Base-by-base conservation (phyloP, 2,113 vertebrate species). In the Meles meles region DNA sequence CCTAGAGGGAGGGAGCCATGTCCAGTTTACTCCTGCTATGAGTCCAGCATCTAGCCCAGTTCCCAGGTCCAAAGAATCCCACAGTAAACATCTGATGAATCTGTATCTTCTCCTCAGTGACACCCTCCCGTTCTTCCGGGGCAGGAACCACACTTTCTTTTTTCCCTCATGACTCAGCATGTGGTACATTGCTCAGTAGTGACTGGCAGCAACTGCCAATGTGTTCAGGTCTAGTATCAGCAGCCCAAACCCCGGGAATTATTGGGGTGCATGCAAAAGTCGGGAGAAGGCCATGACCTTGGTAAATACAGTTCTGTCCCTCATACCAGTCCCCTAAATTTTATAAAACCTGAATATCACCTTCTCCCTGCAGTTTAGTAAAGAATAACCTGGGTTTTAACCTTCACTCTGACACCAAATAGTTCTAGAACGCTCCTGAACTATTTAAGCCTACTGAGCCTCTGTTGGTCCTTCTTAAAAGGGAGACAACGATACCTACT, bases 221-320 rank as follows among this genome's bases (percentile, higher is more conserved):
- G 7, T 2, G 3, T 69, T 83, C 74, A 12, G 6, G 8, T 65
- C 86, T 47, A 77, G 67, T 57, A 17, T 47, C 44, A 65, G 69
- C 85, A 90, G 21, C 37, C 23, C 49, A 47, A 96, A 61, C 12
- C 10, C 84, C 39, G 14, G 39, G 86, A 61, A 27, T 55, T 47
- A 39, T 3, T n/a, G 23, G 37, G 25, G 6, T n/a, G 14, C 27
- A 1, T 20, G n/a, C 1, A 11, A 88, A 84, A 85, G 55, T 15
- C 11, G 20, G 3, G 12, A 3, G 49, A 63, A 17, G n/a, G 59
- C 1, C 29, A 1, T 52, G 27, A 34, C 14, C 12, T 1, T 1
- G 27, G 52, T 15, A 34, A 84, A 27, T 20, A 17, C 8, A 0
- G 34, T 57, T 65, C 49, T 20, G 6, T 34, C 31, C 39, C 39